Base-by-base conservation (phyloP, 2,888 invertebrate genomes). In the Charanyca ferruginea region DNA sequence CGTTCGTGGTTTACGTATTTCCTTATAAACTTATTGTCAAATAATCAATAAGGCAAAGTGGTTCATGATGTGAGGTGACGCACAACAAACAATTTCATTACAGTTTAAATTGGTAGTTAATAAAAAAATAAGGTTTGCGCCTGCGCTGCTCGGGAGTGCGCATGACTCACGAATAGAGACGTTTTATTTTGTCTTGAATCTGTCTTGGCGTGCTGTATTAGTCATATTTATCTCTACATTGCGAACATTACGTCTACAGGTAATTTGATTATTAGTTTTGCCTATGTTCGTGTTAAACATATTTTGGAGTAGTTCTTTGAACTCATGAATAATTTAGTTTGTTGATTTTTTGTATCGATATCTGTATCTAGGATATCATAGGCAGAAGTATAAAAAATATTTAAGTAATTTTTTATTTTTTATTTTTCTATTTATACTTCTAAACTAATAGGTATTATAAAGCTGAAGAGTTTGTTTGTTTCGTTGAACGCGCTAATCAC, bases 21-120 rank as follows among this genome's bases (percentile, higher is more conserved):
- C 77, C 58, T 54, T 59, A 47, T 41, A 60, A 77, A 65, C 35
- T 23, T 52, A 60, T 74, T 76, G 76, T 65, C 76, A 77, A 79
- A 78, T 76, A 76, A 77, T 84, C 75, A 71, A 77, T 83, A 72
- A 72, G 73, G 83, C 47, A 65, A 69, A 77, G 67, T 74, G 66
- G 64, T 68, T 71, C 66, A 76, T 80, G 66, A 76, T 80, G 66
- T 72, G 54, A 64, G 67, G 77, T 78, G 77, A 84, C 82, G 80
- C 81, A 83, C 80, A 77, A 82, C 85, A 86, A 89, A 89, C 89
- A 89, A 88, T 88, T 89, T 86, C 87, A 88, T 90, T 89, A 85
- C 83, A 80, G 81, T 87, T 87, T 88, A 91, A 91, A 91, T 91
- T 92, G 88, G 87, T 88, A 80, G 85, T 87, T 89, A 89, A 90